phyloP scores from a whole-genome alignment of 2,888 invertebrate species.

The Loripinus fragilis region DNA sequence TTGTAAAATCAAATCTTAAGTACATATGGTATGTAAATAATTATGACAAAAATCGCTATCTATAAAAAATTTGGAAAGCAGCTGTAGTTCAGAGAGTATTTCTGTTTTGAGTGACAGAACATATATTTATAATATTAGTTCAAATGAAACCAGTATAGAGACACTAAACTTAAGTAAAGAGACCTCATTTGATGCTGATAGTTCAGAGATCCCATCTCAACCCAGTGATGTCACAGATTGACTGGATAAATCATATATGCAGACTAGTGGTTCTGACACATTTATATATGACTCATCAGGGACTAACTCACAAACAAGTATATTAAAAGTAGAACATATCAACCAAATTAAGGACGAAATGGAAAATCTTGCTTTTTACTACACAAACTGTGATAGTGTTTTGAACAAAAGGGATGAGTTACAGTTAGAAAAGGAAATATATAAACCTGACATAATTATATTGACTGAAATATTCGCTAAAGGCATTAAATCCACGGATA shows the following conservation, averaged over 20 bases:
- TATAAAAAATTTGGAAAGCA: too few species aligned
- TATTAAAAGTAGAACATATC: background rate
- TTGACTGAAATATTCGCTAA: conserved; percentile 18
- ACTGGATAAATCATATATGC: background rate
- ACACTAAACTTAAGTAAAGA: background rate
- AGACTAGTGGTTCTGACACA: background rate
- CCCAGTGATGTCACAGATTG: background rate
- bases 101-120: background rate
- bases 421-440: conserved; percentile 3
- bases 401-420: conserved; percentile 20
- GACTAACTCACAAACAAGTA: background rate
- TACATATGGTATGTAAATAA: too few species aligned
- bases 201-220: conserved; percentile 3
- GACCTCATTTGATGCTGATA: conserved; percentile 19
- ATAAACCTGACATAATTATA: conserved; percentile 19
- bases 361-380: background rate
- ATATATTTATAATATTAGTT: conserved; percentile 2
- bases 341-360: background rate
- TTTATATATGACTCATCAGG: background rate
- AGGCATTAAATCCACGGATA: background rate
- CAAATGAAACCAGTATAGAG: conserved; percentile 6
- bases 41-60: too few species aligned
- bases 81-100: conserved; percentile 5
- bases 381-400: conserved; percentile 18
- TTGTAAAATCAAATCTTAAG: too few species aligned